Evolutionary conservation across 2,797 vertebrate genomes (phyloP).

Genomic region (Alcedo atthis): DNA sequence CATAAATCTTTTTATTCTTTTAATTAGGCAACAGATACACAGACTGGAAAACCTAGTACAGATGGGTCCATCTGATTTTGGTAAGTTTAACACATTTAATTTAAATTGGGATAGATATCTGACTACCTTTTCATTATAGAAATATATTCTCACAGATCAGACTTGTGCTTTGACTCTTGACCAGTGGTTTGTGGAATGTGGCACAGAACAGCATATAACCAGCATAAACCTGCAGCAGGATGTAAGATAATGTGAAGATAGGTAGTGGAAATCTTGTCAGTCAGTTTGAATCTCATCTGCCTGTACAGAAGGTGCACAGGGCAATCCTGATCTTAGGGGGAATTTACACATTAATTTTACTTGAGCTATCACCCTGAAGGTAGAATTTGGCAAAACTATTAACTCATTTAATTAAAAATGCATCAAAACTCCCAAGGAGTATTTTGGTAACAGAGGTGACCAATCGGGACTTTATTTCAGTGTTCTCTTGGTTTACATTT

Average conservation of each 20-base stretch:
- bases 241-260: not conserved
- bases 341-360: not conserved
- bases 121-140: not conserved
- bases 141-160: not conserved
- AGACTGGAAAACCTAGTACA: constrained; percentile 87
- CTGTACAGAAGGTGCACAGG: not conserved
- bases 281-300: not conserved
- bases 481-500: not conserved
- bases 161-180: not conserved
- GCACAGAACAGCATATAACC: not conserved
- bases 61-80: constrained; percentile 88
- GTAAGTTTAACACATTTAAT: constrained; percentile 79
- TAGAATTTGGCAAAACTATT: not conserved
- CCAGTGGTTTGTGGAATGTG: not conserved
- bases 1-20: constrained; percentile 36
- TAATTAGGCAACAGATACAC: constrained; percentile 88
- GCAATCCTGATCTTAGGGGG: not conserved
- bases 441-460: not conserved
- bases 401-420: not conserved
- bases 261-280: not conserved
- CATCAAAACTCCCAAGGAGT: not conserved
- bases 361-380: not conserved
- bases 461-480: not conserved
- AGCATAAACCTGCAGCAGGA: not conserved
- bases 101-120: not conserved